Evolutionary conservation across 2,888 invertebrate genomes (phyloP).

Genomic region (Aleiodes leptofemur): DNA sequence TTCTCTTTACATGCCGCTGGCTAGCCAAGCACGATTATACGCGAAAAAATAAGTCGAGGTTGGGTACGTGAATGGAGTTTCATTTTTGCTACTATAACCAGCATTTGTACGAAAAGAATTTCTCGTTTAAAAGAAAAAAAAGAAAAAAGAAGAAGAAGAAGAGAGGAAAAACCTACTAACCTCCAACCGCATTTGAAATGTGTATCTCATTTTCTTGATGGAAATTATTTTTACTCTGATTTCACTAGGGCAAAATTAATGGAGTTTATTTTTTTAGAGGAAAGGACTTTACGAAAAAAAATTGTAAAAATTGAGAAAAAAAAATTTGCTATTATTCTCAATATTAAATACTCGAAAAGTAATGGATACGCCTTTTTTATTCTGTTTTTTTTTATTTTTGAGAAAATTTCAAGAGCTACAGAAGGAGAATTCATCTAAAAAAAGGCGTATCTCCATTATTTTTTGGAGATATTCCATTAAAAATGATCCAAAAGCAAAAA

Average conservation of each 20-base stretch:
- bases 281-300: too few relatives aligned
- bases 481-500: too few relatives aligned
- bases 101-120: slow-evolving; percentile 44
- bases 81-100: slow-evolving; percentile 36
- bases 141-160: too few relatives aligned
- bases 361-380: too few relatives aligned
- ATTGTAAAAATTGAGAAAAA: too few relatives aligned
- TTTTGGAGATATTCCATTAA: too few relatives aligned
- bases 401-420: too few relatives aligned
- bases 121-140: slow-evolving; percentile 12
- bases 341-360: too few relatives aligned
- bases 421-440: not conserved
- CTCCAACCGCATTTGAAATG: slow-evolving; percentile 7
- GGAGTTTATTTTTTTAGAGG: not conserved
- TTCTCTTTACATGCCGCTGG: slow-evolving; percentile 13
- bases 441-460: too few relatives aligned
- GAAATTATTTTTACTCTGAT: not conserved
- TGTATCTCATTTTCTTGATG: slow-evolving; percentile 6
- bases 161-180: too few relatives aligned
- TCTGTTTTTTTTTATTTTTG: too few relatives aligned
- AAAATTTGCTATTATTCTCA: too few relatives aligned
- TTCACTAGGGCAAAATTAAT: not conserved
- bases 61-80: slow-evolving; percentile 65
- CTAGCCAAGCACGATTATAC: slow-evolving; percentile 60
- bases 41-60: slow-evolving; percentile 66